Conservation (phyloP, 2,797 vertebrate species). For the Odontamblyopus lacepedii region DNA sequence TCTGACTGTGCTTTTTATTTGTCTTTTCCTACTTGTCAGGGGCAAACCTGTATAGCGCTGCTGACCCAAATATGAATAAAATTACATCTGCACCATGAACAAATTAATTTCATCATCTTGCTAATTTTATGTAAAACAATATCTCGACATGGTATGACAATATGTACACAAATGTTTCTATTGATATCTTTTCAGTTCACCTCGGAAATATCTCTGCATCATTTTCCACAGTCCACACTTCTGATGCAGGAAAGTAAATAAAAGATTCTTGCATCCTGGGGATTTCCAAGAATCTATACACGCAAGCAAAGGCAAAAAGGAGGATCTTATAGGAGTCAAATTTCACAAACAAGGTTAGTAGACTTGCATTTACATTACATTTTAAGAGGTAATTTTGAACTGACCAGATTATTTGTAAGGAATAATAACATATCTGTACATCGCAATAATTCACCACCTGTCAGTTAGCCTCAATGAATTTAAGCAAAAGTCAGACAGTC, state of each 20-base stretch:
- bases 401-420: not conserved
- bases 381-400: not conserved
- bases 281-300: conserved; percentile 32
- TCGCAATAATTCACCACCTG: not conserved
- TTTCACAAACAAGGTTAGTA: conserved; percentile 8
- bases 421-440: not conserved
- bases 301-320: conserved; percentile 4
- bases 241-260: conserved; percentile 19
- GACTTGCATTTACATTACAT: not conserved
- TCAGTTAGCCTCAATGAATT: conserved; percentile 7
- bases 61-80: not conserved
- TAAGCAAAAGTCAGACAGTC: conserved; percentile 31
- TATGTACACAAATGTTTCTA: conserved; percentile 14
- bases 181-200: conserved; percentile 13
- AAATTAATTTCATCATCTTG: not conserved
- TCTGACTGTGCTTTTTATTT: conserved; percentile 3
- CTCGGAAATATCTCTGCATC: conserved; percentile 20
- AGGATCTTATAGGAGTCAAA: conserved; percentile 22
- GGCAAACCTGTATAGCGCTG: not conserved
- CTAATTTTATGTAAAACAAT: conserved; percentile 18
- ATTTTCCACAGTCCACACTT: conserved; percentile 20
- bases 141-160: not conserved
- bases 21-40: not conserved
- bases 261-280: conserved; percentile 17
- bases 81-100: not conserved